Base-by-base conservation (phyloP, 1,140 invertebrate species). In the Dufourea novaeangliae region DNA sequence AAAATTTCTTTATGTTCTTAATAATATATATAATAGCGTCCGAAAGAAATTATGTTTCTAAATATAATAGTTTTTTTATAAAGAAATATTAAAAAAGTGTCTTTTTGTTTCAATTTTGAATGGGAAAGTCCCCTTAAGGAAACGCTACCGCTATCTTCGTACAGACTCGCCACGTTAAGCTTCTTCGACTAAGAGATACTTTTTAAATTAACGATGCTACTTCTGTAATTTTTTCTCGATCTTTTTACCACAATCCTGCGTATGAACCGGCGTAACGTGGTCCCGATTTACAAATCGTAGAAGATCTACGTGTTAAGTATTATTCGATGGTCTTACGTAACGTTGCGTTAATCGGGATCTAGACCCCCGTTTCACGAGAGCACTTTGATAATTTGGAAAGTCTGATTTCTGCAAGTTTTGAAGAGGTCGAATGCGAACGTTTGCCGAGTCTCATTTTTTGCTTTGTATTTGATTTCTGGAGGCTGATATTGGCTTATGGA, bases 161-260 rank as follows among this genome's bases (percentile, higher is more conserved):
- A 6, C 32, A 14, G 1, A 54, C 10, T n/a, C 32, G 32, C 22
- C 22, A 46, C 27, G 41, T 32, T 62, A 61, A 71, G 69, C 69
- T 71, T 37, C 41, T 41, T 44, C 44, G 61, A 27, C 56, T 70
- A 76, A 70, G 66, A 70, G 74, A 76, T 62, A 67, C 74, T 76
- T 76, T 76, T 76, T 70, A 62, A 77, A 77, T 77, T 77, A 77
- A 77, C 66, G 74, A 77, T 61, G 74, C 41, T 62, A 70, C 74
- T 77, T 77, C 20, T 56, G 32, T 32, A 39, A 74, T n/a, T 56
- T 66, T 54, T 20, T 0, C 39, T 22, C 37, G 6, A 32, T 41
- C 66, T 52, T 77, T 77, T 77, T 76, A 50, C 39, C 8, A 32
- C 54, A n/a, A 25, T 7, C 66, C 64, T 34, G 54, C 39, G 20